These are phyloP conservation scores for Luscinia luscinia DNA, from an alignment of 2,797 vertebrate genomes.

Conservation along the genomic window DNA sequence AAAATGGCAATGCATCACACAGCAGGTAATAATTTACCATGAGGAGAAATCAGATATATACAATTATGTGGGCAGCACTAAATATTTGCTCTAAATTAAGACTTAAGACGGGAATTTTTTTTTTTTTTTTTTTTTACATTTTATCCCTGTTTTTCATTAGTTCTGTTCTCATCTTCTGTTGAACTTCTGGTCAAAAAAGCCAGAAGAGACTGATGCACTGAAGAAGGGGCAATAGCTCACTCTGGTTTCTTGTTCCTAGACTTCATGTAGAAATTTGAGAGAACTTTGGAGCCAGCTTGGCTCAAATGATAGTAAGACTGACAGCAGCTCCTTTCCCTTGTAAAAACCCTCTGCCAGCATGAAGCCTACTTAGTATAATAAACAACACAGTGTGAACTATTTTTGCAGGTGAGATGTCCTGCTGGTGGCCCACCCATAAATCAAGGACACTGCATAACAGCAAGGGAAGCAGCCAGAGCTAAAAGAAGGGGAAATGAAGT, in stretches of 20 bases:
- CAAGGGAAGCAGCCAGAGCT: constrained; percentile 69
- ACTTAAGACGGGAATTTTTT: not conserved
- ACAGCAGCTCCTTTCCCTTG: constrained; percentile 78
- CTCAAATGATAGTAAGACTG: constrained; percentile 77
- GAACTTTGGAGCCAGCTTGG: constrained; percentile 67
- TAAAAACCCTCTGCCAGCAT: constrained; percentile 79
- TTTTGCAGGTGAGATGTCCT: constrained; percentile 90
- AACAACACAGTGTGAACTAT: constrained; percentile 85
- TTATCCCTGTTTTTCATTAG: constrained; percentile 22
- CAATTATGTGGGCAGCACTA: not conserved
- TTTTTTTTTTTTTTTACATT: not conserved
- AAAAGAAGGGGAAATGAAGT: constrained; percentile 73
- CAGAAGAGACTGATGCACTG: not conserved
- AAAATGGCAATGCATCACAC: not conserved
- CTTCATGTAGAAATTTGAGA: constrained; percentile 71
- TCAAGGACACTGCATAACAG: constrained; percentile 78
- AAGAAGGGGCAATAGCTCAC: constrained; percentile 24
- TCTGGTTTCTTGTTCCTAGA: constrained; percentile 25
- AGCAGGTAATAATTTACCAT: constrained; percentile 32
- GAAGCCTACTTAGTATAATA: constrained; percentile 89
- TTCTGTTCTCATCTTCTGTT: constrained; percentile 34
- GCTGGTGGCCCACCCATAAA: constrained; percentile 87
- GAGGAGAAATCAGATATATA: not conserved
- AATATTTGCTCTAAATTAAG: constrained; percentile 29
- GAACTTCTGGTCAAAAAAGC: constrained; percentile 26